These are phyloP conservation scores for Chaetorhynchus papuensis DNA, from an alignment of 2,113 vertebrate species.

Conservation along the genomic window DNA sequence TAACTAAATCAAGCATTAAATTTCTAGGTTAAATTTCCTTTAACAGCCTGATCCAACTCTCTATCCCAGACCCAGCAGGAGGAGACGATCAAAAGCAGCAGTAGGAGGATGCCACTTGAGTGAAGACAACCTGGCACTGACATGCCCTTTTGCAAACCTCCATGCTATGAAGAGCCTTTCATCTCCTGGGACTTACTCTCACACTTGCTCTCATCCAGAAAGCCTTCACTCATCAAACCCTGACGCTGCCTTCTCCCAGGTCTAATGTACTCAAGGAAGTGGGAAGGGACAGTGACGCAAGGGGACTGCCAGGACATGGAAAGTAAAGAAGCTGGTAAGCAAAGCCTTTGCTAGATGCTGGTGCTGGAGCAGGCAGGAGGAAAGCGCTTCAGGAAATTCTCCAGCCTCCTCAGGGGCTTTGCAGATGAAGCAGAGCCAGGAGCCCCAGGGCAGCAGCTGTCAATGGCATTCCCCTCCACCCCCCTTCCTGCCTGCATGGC, in stretches of 20 bases:
- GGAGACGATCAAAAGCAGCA: not conserved
- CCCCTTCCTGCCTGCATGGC: not conserved
- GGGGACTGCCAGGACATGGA: not conserved
- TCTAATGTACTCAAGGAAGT: not conserved
- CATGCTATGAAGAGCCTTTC: not conserved
- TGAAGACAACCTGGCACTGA: constrained; percentile 25
- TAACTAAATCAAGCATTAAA: not conserved
- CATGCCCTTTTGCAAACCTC: not conserved
- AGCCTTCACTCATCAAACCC: not conserved
- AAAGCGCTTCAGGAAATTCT: constrained; percentile 43
- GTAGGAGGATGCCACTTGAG: constrained; percentile 8
- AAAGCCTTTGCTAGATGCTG: not conserved
- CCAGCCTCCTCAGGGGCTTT: constrained; percentile 41
- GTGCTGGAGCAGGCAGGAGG: not conserved
- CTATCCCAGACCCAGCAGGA: rapidly evolving
- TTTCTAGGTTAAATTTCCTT: not conserved
- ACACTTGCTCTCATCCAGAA: not conserved
- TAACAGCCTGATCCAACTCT: not conserved
- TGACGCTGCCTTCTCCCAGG: not conserved
- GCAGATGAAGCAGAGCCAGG: constrained; percentile 19
- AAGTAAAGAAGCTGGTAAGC: not conserved
- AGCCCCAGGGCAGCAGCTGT: constrained; percentile 41
- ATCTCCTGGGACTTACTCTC: not conserved
- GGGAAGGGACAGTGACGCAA: not conserved
- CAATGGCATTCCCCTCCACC: constrained; percentile 39